These are phyloP conservation scores for Pheosia tremula DNA, from an alignment of 2,888 invertebrate species.

Conservation along the genomic window DNA sequence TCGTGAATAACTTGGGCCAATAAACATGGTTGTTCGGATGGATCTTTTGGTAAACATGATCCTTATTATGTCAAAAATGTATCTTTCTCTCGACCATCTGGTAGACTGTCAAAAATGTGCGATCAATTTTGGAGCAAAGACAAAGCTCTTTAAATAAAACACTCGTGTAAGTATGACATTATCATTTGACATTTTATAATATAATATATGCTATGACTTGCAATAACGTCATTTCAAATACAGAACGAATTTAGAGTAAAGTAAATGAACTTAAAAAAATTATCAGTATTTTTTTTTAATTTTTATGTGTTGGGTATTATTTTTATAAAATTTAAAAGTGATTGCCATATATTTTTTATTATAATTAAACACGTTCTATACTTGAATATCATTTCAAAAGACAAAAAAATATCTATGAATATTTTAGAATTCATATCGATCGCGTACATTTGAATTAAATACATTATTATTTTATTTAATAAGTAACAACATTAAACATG, in stretches of 20 bases:
- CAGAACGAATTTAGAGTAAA: not conserved
- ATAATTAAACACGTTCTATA: constrained; percentile 20
- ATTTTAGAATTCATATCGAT: constrained; percentile 34
- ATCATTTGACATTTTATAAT: not conserved
- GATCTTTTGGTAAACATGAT: not conserved
- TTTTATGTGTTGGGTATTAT: too few relatives aligned
- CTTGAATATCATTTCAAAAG: constrained; percentile 23
- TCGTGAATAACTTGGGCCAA: too few relatives aligned
- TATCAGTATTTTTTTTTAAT: too few relatives aligned
- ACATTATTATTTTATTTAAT: constrained; percentile 40
- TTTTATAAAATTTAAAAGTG: too few relatives aligned
- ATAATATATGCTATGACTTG: not conserved
- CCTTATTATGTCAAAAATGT: not conserved
- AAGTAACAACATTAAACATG: constrained; percentile 62
- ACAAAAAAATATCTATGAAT: constrained; percentile 17
- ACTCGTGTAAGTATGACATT: not conserved
- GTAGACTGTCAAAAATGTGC: not conserved
- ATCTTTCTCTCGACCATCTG: not conserved
- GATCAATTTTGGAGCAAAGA: not conserved
- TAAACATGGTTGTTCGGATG: too few relatives aligned
- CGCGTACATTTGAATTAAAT: constrained; percentile 38
- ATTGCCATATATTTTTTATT: too few relatives aligned
- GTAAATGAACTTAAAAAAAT: too few relatives aligned
- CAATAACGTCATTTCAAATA: not conserved
- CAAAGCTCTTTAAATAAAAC: not conserved